Percentiles rank a stretch among this genome's conserved stretches.
Conservation (phyloP, 2,797 vertebrate genomes). For the Bucorvus abyssinicus region DNA sequence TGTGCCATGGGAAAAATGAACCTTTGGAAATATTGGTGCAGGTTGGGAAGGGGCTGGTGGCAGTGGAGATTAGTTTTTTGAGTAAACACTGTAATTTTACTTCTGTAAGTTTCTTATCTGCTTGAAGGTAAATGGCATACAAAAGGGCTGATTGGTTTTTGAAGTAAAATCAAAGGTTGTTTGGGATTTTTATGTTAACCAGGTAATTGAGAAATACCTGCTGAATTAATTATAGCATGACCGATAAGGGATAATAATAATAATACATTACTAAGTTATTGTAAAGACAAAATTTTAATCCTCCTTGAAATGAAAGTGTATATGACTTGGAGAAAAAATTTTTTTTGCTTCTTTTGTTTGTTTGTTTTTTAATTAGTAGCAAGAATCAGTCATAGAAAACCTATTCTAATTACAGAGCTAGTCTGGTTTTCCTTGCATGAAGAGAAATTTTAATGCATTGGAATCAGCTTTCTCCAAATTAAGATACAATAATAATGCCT, state of each 20-base stretch:
- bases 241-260: not conserved
- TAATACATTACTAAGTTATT: not conserved
- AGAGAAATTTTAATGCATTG: constrained; percentile 3
- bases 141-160: not conserved
- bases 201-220: not conserved
- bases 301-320: not conserved
- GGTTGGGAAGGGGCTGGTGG: not conserved
- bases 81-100: constrained; percentile 19
- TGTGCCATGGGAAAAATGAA: not conserved
- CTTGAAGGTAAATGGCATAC: constrained; percentile 4
- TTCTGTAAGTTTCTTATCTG: constrained; percentile 37
- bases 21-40: not conserved
- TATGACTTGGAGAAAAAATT: not conserved
- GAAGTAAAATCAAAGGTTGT: not conserved
- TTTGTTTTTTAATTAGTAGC: not conserved
- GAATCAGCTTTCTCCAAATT: constrained; percentile 22
- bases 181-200: constrained; percentile 15
- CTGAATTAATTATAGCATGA: not conserved
- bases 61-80: not conserved
- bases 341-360: not conserved
- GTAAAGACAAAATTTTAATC: not conserved
- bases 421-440: not conserved
- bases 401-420: not conserved
- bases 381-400: not conserved
- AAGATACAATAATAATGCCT: constrained; percentile 28